phyloP scores from a whole-genome alignment of 1,140 invertebrate genomes.

The Camponotus vicinus region DNA sequence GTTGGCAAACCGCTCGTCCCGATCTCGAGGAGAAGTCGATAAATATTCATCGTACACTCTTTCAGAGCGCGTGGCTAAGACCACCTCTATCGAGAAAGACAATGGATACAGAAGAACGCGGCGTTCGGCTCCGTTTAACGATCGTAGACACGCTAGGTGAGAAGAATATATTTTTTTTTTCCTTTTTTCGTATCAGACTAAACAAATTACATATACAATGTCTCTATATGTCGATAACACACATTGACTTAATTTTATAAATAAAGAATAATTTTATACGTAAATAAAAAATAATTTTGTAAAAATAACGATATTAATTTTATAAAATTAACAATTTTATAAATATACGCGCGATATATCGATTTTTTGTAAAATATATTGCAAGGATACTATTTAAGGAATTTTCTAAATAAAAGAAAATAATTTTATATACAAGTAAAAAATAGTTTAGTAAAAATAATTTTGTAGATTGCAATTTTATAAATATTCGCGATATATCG shows the following conservation, averaged over 20 bases:
- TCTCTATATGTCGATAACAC: no score
- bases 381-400: no score
- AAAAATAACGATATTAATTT: background rate
- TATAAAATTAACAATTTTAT: no score
- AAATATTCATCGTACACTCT: constrained; percentile 51
- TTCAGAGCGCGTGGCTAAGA: constrained; percentile 93
- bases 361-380: background rate
- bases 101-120: constrained; percentile 97
- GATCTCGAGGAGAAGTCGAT: constrained; percentile 24
- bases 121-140: constrained; percentile 95
- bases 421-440: background rate
- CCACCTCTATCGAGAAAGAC: constrained; percentile 96
- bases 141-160: constrained; percentile 97
- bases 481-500: no score
- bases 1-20: constrained; percentile 9
- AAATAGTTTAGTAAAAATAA: background rate
- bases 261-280: background rate
- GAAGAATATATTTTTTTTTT: no score
- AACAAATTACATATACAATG: background rate
- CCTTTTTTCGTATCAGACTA: no score
- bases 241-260: background rate
- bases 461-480: no score
- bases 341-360: no score
- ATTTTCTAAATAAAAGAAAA: background rate
- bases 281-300: background rate